These are phyloP conservation scores for Armadillidium nasatum DNA, from an alignment of 1,140 invertebrate species.

Conservation along the genomic window DNA sequence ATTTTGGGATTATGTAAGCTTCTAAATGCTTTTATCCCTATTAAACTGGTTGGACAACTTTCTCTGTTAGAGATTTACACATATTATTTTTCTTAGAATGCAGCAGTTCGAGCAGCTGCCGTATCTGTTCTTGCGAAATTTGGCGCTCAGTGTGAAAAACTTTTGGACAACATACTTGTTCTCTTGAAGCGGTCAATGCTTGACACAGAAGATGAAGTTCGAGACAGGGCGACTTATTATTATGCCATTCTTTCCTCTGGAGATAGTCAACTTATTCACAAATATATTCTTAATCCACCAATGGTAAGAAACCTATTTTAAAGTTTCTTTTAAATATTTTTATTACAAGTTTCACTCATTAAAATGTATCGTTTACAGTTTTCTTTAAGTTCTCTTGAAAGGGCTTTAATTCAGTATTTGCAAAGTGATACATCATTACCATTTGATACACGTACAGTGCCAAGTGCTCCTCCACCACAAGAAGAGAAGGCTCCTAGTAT, in stretches of 20 bases:
- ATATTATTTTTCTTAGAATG: constrained; percentile 56
- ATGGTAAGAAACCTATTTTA: constrained; percentile 25
- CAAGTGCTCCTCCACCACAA: constrained; percentile 58
- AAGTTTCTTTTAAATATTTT: no score
- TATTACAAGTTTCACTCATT: no score
- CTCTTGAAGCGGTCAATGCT: constrained; percentile 77
- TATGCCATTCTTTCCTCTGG: constrained; percentile 70
- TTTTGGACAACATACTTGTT: constrained; percentile 79
- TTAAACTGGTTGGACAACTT: no score
- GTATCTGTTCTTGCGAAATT: constrained; percentile 96
- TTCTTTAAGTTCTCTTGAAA: constrained; percentile 37
- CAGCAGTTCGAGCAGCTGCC: constrained; percentile 89
- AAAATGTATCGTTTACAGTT: constrained; percentile 25
- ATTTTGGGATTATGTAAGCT: no score
- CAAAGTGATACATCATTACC: constrained; percentile 46
- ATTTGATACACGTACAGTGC: constrained; percentile 87
- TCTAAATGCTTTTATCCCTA: no score
- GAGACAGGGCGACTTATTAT: constrained; percentile 97
- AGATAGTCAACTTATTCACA: constrained; percentile 65
- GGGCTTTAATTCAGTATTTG: constrained; percentile 38
- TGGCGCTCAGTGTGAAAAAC: constrained; percentile 86
- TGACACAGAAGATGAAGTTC: constrained; percentile 96
- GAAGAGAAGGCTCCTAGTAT: constrained; percentile 33
- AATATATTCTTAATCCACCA: constrained; percentile 74
- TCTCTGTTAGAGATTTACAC: background rate